Percentiles rank a stretch among this genome's conserved stretches.
Conservation (phyloP, 1,140 invertebrate species). For the Papilio dardanus region DNA sequence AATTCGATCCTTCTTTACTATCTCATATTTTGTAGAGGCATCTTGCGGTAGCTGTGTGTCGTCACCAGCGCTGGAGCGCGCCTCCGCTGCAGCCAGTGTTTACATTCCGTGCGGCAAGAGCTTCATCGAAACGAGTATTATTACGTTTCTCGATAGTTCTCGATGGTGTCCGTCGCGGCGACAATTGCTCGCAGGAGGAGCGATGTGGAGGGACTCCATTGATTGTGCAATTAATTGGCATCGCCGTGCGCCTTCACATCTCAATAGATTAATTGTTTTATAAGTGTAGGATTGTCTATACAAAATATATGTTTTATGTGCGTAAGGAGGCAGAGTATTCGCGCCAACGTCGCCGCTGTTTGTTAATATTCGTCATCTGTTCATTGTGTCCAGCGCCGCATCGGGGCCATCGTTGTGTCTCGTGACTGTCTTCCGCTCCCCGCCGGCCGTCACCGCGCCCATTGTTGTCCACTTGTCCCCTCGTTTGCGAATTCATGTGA, state of each 20-base stretch:
- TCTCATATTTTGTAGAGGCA: too few relatives aligned
- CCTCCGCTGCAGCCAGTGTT: too few relatives aligned
- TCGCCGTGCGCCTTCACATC: background rate
- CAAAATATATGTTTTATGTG: background rate
- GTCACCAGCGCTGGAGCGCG: too few relatives aligned
- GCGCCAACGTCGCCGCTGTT: background rate
- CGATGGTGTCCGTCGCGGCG: background rate
- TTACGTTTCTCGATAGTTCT: background rate
- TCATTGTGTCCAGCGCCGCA: background rate
- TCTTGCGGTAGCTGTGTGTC: too few relatives aligned
- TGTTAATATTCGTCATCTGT: background rate
- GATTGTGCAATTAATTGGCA: constrained; percentile 1
- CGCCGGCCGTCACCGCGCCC: background rate
- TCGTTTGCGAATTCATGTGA: background rate
- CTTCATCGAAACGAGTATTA: background rate
- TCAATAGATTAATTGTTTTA: background rate
- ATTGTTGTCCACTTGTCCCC: constrained; percentile 13
- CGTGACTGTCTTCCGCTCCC: background rate
- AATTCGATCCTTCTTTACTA: background rate
- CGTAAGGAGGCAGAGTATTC: too few relatives aligned
- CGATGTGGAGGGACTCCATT: background rate
- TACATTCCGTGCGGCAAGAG: background rate
- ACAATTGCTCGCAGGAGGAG: background rate
- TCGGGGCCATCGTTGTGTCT: background rate
- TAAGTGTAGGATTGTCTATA: background rate